A percentile compares a stretch with the other conserved stretches of the same genome.
These are phyloP conservation scores for Melanotus villosus DNA, from an alignment of 2,888 invertebrate genomes.

Conservation along the genomic window DNA sequence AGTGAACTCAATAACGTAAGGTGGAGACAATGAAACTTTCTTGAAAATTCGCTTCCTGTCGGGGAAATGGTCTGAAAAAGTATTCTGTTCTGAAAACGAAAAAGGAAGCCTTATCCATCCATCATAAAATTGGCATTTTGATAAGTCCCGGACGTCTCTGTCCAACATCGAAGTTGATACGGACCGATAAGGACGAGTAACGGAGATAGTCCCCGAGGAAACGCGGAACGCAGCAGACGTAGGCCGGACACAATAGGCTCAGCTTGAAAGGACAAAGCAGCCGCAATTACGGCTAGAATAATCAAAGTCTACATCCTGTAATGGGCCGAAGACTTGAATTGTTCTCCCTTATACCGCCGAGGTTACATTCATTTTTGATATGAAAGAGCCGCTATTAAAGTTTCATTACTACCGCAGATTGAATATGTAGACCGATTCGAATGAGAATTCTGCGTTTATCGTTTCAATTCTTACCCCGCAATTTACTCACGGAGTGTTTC, in stretches of 20 bases:
- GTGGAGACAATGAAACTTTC: slow-evolving; percentile 61
- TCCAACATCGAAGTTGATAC: slow-evolving; percentile 17
- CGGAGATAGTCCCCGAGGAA: slow-evolving; percentile 21
- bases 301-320: slow-evolving; percentile 66
- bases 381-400: slow-evolving; percentile 60
- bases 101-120: slow-evolving; percentile 42
- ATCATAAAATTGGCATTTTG: slow-evolving; percentile 46
- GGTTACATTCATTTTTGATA: slow-evolving; percentile 56
- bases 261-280: slow-evolving; percentile 64
- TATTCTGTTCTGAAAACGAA: slow-evolving; percentile 48
- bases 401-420: slow-evolving; percentile 55
- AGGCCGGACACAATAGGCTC: slow-evolving; percentile 62
- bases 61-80: slow-evolving; percentile 60
- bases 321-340: slow-evolving; percentile 60
- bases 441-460: slow-evolving; percentile 34
- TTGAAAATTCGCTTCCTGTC: slow-evolving; percentile 58
- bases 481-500: neutral
- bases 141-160: slow-evolving; percentile 36
- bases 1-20: slow-evolving; percentile 49
- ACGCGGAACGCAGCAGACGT: slow-evolving; percentile 51
- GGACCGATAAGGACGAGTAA: slow-evolving; percentile 38
- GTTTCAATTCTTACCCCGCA: slow-evolving; percentile 27
- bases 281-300: slow-evolving; percentile 66
- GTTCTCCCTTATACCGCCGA: slow-evolving; percentile 52
- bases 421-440: slow-evolving; percentile 43